Evolutionary conservation across 1,140 invertebrate species (phyloP).

Genomic region (Ceratina calcarata): DNA sequence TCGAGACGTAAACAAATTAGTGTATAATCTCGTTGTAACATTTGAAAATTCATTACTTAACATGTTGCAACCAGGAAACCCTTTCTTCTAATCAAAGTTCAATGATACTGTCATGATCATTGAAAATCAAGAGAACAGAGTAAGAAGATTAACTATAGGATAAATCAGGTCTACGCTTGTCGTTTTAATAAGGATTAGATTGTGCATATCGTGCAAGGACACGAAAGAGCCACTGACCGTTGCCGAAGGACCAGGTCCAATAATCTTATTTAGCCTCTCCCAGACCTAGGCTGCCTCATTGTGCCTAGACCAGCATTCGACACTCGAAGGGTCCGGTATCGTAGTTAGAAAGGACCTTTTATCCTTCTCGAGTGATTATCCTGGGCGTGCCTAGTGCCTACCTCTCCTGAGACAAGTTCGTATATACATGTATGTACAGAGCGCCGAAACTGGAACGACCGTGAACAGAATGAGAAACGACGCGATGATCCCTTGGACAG

Average conservation of each 20-base stretch:
- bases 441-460: background rate
- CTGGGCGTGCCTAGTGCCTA: constrained; percentile 28
- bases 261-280: constrained; percentile 18
- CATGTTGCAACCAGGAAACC: too few species aligned
- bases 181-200: background rate
- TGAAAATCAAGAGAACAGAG: too few species aligned
- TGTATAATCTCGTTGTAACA: too few species aligned
- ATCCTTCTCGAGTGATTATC: constrained; percentile 47
- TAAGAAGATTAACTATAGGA: too few species aligned
- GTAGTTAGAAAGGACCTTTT: constrained; percentile 26
- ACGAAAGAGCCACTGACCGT: constrained; percentile 21
- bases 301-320: constrained; percentile 32
- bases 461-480: constrained; percentile 30
- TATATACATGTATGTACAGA: background rate
- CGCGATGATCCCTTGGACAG: constrained; percentile 9
- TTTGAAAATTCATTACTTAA: too few species aligned
- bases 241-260: background rate
- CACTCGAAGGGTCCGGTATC: constrained; percentile 33
- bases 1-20: too few species aligned
- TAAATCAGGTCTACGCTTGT: too few species aligned
- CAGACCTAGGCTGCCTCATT: constrained; percentile 24
- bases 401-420: background rate
- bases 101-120: too few species aligned
- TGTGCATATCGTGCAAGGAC: background rate
- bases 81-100: too few species aligned